These are phyloP conservation scores for Holothuria leucospilota DNA, from an alignment of 53 echinoderm and acorn worm genomes.

Conservation along the genomic window DNA sequence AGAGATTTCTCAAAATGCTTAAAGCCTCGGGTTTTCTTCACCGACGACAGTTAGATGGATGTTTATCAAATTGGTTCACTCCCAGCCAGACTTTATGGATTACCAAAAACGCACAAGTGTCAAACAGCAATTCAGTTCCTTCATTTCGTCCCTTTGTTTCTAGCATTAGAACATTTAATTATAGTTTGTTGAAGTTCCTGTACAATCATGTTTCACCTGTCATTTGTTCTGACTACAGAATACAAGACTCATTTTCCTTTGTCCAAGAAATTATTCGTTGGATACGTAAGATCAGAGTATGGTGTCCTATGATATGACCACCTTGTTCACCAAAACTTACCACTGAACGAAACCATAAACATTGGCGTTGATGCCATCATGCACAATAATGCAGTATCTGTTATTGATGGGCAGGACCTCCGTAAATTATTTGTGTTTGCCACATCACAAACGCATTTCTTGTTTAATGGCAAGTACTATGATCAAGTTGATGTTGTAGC, in stretches of 20 bases:
- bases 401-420: background rate
- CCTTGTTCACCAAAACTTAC: background rate
- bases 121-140: no score
- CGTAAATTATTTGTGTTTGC: background rate
- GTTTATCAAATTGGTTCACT: no score
- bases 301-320: constrained; percentile 7
- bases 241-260: background rate
- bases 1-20: no score
- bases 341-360: constrained; percentile 12
- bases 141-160: background rate
- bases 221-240: background rate
- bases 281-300: background rate
- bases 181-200: background rate
- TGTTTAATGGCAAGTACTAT: no score
- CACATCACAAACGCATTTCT: no score
- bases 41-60: no score
- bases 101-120: no score
- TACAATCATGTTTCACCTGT: background rate
- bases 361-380: constrained; percentile 15
- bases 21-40: no score
- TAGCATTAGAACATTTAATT: background rate
- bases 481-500: no score
- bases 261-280: background rate
- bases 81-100: no score
- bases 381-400: background rate